These are phyloP conservation scores for Hartigia nigra DNA, from an alignment of 2,888 invertebrate genomes.

Conservation along the genomic window DNA sequence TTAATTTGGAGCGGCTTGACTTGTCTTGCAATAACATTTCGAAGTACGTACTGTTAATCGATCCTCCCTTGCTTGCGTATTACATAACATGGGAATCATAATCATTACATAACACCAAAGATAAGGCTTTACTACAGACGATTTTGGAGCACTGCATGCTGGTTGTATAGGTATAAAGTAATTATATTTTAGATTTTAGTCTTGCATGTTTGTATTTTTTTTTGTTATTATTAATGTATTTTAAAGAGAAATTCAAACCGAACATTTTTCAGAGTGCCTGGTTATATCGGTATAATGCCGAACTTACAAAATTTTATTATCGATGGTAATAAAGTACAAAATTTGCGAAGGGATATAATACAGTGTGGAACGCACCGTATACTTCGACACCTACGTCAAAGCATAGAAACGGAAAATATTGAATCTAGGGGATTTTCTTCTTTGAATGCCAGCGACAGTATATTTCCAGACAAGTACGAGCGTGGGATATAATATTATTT, in stretches of 20 bases:
- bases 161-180: neutral
- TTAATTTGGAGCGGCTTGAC: constrained; percentile 84
- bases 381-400: constrained; percentile 80
- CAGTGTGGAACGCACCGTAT: constrained; percentile 86
- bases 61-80: neutral
- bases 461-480: constrained; percentile 71
- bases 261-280: constrained; percentile 71
- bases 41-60: constrained; percentile 50
- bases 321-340: constrained; percentile 87
- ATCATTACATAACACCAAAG: neutral
- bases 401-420: constrained; percentile 66
- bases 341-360: constrained; percentile 84
- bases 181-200: constrained; percentile 14
- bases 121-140: neutral
- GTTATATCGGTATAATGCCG: constrained; percentile 75
- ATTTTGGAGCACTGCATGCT: neutral
- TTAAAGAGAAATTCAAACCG: constrained; percentile 1
- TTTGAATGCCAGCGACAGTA: constrained; percentile 35
- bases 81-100: neutral
- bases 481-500: constrained; percentile 16
- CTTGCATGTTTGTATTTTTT: neutral
- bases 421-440: constrained; percentile 63
- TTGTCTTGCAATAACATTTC: constrained; percentile 81
- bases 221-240: constrained; percentile 8
- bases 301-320: constrained; percentile 85